A percentile compares a stretch with the other conserved stretches of the same genome.
Conservation (phyloP, 1,140 invertebrate species). For the Riptortus pedestris region DNA sequence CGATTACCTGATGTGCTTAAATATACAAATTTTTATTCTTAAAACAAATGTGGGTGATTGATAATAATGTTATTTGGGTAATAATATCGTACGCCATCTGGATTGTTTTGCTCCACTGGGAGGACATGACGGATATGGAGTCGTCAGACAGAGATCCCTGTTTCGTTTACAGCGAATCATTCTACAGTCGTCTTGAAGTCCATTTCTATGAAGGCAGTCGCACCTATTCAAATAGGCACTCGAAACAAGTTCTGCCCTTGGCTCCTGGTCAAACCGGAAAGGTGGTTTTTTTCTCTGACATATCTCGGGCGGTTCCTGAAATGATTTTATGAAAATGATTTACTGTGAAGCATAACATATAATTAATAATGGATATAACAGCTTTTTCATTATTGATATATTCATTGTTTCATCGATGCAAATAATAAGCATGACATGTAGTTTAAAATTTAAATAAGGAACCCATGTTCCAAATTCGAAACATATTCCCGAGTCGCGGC, state of each 20-base stretch:
- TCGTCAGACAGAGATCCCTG: constrained; percentile 50
- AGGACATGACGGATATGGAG: constrained; percentile 54
- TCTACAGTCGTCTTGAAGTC: constrained; percentile 60
- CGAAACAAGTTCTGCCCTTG: neutral
- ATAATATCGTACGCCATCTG: neutral
- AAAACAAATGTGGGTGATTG: too few species aligned
- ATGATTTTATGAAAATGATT: neutral
- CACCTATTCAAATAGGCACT: constrained; percentile 45
- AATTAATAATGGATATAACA: too few species aligned
- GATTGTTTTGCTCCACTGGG: constrained; percentile 34
- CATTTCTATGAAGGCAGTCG: constrained; percentile 60
- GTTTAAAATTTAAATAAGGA: too few species aligned
- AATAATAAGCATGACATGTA: too few species aligned
- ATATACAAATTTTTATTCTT: too few species aligned
- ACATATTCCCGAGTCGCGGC: too few species aligned
- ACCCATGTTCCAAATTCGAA: too few species aligned
- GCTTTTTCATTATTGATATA: too few species aligned
- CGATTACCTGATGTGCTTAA: too few species aligned
- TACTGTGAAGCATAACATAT: too few species aligned
- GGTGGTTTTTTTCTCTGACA: neutral
- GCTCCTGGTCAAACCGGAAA: neutral
- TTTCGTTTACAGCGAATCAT: constrained; percentile 55
- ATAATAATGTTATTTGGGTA: too few species aligned
- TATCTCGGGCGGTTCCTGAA: neutral
- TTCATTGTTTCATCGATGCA: too few species aligned